phyloP scores from a whole-genome alignment of 2,113 vertebrate genomes.

The Empidonax alnorum region DNA sequence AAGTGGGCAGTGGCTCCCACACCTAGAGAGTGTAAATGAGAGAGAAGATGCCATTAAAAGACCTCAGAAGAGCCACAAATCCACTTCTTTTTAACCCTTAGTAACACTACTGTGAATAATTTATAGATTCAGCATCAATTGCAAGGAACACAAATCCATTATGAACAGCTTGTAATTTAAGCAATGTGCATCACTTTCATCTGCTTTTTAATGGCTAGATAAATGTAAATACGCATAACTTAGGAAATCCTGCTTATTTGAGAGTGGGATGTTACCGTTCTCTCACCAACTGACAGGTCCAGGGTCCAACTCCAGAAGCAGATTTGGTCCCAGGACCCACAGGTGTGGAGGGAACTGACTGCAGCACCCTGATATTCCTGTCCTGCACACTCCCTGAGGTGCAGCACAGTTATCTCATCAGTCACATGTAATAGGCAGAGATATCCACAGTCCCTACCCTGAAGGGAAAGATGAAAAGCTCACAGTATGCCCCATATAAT shows the following conservation, averaged over 20 bases:
- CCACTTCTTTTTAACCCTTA: neutral
- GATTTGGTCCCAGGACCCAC: neutral
- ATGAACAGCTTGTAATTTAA: neutral
- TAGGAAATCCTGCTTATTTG: neutral
- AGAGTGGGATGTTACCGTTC: neutral
- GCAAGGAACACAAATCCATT: neutral
- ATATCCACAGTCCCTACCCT: neutral
- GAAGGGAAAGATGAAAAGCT: neutral
- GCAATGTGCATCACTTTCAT: neutral
- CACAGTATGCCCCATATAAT: neutral
- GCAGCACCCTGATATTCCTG: neutral
- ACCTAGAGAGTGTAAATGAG: conserved; percentile 71
- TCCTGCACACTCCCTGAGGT: rapidly evolving
- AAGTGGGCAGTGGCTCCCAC: conserved; percentile 90
- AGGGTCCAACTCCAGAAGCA: neutral
- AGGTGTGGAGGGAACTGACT: neutral
- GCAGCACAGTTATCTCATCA: neutral
- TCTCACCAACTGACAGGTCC: neutral
- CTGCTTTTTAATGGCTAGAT: neutral
- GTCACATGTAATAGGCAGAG: neutral
- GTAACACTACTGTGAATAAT: neutral
- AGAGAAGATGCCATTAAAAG: neutral
- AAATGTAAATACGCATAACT: neutral
- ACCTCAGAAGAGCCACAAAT: neutral
- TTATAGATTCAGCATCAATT: neutral